Percentiles rank a stretch among this genome's conserved stretches.
phyloP scores from a whole-genome alignment of 1,140 invertebrate species.

The Phymastichus coffea region DNA sequence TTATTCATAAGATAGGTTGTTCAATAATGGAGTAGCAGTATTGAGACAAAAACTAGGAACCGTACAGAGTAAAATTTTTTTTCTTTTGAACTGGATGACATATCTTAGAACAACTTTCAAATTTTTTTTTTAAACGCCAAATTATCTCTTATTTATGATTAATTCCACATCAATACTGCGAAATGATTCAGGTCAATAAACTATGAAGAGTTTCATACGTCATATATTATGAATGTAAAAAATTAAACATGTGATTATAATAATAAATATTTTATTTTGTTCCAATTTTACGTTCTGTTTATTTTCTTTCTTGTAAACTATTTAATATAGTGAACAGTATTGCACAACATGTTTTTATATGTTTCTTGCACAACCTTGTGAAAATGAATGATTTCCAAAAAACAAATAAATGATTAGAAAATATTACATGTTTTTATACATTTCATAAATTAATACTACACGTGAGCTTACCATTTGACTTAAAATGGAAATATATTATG shows the following conservation, averaged over 20 bases:
- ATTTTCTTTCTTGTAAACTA: slow-evolving; percentile 46
- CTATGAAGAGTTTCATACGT: slow-evolving; percentile 37
- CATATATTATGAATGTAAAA: slow-evolving; percentile 29
- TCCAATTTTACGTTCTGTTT: slow-evolving; percentile 43
- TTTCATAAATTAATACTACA: too few species aligned
- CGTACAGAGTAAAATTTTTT: slow-evolving; percentile 9
- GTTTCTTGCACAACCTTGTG: too few species aligned
- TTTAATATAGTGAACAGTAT: slow-evolving; percentile 49
- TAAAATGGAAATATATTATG: too few species aligned
- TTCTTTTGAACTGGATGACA: too few species aligned
- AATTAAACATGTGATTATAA: slow-evolving; percentile 28
- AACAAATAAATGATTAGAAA: too few species aligned
- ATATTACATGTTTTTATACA: too few species aligned
- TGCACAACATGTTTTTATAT: too few species aligned
- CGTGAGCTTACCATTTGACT: too few species aligned
- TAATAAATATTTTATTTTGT: slow-evolving; percentile 33
- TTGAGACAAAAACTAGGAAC: slow-evolving; percentile 29
- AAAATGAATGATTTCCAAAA: too few species aligned
- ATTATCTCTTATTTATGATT: slow-evolving; percentile 22
- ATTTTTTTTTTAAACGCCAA: neutral
- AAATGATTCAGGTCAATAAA: slow-evolving; percentile 28
- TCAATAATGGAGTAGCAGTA: slow-evolving; percentile 13
- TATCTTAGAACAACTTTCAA: neutral
- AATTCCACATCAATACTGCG: slow-evolving; percentile 34
- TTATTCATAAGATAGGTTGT: neutral